Evolutionary conservation across 2,113 vertebrate species (phyloP).

Genomic region (Alexandromys fortis): DNA sequence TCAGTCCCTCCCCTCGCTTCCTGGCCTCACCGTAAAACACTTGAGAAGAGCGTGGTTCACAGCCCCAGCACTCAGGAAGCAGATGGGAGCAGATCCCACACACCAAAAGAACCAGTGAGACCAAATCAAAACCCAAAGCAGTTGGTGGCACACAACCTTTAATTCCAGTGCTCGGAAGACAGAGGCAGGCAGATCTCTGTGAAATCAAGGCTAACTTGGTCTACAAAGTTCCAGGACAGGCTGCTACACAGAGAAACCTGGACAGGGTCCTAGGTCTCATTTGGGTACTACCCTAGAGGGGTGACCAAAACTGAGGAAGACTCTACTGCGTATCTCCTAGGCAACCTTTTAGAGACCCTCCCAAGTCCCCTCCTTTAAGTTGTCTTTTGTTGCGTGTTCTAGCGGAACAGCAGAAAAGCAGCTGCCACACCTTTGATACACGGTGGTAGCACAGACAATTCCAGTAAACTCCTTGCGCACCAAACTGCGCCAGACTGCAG

Average conservation of each 20-base stretch:
- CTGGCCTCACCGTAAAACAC: background rate
- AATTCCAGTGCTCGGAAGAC: no score
- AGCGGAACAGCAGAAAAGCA: background rate
- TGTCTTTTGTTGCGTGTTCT: background rate
- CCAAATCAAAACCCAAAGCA: background rate
- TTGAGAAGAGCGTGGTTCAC: background rate
- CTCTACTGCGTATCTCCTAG: background rate
- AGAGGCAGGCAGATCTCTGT: no score
- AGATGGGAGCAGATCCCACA: no score
- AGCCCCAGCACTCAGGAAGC: no score
- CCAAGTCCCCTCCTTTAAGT: background rate
- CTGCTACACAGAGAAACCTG: no score
- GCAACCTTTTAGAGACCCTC: background rate
- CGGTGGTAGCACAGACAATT: no score
- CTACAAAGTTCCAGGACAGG: no score
- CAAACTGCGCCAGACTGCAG: background rate
- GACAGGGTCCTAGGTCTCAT: background rate
- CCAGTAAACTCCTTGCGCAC: background rate
- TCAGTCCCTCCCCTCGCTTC: background rate
- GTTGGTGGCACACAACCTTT: no score
- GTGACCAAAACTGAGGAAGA: background rate
- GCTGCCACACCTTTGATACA: background rate
- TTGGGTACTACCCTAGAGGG: background rate
- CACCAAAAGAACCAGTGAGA: no score
- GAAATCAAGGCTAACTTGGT: no score